Conservation (phyloP, 2,888 invertebrate species). For the Ctena decussata region DNA sequence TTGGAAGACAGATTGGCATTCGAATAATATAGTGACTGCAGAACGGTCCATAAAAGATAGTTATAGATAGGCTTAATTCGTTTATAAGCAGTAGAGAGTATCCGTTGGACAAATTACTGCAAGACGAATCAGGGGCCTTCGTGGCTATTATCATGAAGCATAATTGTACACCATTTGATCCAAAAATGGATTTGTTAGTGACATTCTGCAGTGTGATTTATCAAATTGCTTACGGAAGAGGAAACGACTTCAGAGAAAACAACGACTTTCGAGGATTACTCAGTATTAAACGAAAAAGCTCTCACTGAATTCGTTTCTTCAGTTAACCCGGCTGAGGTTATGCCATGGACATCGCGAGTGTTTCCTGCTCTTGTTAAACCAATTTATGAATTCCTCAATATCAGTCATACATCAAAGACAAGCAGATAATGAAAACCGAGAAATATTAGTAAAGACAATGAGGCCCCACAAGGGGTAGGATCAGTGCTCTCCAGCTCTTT, state of each 20-base stretch:
- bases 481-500: too few relatives aligned
- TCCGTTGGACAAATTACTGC: neutral
- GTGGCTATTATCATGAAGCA: neutral
- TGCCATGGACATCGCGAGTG: slow-evolving; percentile 50
- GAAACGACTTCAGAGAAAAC: slow-evolving; percentile 22
- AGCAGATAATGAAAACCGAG: slow-evolving; percentile 22
- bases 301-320: slow-evolving; percentile 4
- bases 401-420: neutral
- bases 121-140: neutral
- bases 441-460: slow-evolving; percentile 10
- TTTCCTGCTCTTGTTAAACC: slow-evolving; percentile 28
- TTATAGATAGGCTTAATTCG: slow-evolving; percentile 3
- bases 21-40: neutral
- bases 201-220: slow-evolving; percentile 36
- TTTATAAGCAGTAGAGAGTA: slow-evolving; percentile 28
- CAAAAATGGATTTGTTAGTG: neutral
- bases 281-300: neutral
- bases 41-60: slow-evolving; percentile 21
- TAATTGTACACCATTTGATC: slow-evolving; percentile 11
- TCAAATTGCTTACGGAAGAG: slow-evolving; percentile 33
- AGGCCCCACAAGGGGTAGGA: too few relatives aligned
- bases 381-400: slow-evolving; percentile 22
- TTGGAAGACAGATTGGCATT: slow-evolving; percentile 7
- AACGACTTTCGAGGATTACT: slow-evolving; percentile 13
- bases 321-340: slow-evolving; percentile 55